These are phyloP conservation scores for Sebastes trivittatus DNA, from an alignment of 2,797 vertebrate species.

Conservation along the genomic window DNA sequence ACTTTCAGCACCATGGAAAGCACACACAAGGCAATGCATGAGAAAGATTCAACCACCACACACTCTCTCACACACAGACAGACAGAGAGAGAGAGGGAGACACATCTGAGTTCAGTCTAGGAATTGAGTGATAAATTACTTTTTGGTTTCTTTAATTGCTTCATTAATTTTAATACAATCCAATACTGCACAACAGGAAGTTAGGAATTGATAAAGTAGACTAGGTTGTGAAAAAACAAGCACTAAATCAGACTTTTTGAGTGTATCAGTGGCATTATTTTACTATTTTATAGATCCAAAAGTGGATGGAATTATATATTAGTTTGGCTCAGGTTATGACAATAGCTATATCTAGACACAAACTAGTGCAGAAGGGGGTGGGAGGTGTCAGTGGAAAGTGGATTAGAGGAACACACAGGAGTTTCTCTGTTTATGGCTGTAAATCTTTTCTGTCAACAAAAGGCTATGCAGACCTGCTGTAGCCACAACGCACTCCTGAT, in stretches of 20 bases:
- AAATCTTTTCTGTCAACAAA: slow-evolving; percentile 47
- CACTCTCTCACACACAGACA: background rate
- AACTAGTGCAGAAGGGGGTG: background rate
- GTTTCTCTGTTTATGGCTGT: slow-evolving; percentile 22
- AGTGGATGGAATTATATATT: background rate
- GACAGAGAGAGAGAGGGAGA: background rate
- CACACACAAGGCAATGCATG: background rate
- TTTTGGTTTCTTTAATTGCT: background rate
- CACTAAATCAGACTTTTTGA: background rate
- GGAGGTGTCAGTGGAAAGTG: slow-evolving; percentile 26
- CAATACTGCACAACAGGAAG: background rate
- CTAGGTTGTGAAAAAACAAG: background rate
- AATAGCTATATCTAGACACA: background rate
- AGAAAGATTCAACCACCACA: background rate
- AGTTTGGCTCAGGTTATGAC: background rate
- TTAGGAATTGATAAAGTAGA: background rate
- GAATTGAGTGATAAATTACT: background rate
- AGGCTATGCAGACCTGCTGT: slow-evolving; percentile 11
- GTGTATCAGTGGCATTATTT: background rate
- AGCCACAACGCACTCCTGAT: background rate
- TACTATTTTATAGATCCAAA: background rate
- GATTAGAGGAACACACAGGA: slow-evolving; percentile 30
- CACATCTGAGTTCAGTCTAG: background rate
- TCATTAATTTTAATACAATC: background rate
- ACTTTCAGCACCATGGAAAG: slow-evolving; percentile 66